Evolutionary conservation across 2,797 vertebrate species (phyloP).

Genomic region (Scolopax bukidnonensis): DNA sequence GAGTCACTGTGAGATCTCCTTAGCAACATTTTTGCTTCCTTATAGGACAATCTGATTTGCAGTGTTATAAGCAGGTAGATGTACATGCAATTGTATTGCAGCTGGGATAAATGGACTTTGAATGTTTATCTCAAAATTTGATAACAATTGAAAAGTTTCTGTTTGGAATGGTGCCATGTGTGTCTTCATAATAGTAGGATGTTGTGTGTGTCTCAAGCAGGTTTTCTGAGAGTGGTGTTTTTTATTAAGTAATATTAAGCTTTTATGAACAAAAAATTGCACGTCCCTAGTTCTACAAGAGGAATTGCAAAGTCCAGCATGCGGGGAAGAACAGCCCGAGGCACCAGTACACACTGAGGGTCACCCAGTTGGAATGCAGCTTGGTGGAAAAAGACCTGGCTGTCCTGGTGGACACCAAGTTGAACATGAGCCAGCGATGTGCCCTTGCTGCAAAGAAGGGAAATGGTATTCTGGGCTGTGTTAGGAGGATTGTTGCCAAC

Average conservation of each 20-base stretch:
- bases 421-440: not conserved
- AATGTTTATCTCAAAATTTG: not conserved
- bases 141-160: not conserved
- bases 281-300: not conserved
- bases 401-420: not conserved
- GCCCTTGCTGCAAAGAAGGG: not conserved
- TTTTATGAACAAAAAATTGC: not conserved
- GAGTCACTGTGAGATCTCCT: not conserved
- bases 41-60: not conserved
- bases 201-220: not conserved
- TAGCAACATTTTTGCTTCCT: not conserved
- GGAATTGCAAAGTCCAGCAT: not conserved
- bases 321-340: not conserved
- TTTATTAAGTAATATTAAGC: not conserved
- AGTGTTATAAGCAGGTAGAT: not conserved
- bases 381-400: not conserved
- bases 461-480: not conserved
- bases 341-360: not conserved
- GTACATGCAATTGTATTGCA: not conserved
- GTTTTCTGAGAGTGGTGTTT: not conserved
- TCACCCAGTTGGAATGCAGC: not conserved
- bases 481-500: not conserved
- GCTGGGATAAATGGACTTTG: not conserved
- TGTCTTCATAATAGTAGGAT: not conserved
- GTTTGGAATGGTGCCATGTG: not conserved